Evolutionary conservation across 2,113 vertebrate species (phyloP).

Genomic region (Calypte anna): DNA sequence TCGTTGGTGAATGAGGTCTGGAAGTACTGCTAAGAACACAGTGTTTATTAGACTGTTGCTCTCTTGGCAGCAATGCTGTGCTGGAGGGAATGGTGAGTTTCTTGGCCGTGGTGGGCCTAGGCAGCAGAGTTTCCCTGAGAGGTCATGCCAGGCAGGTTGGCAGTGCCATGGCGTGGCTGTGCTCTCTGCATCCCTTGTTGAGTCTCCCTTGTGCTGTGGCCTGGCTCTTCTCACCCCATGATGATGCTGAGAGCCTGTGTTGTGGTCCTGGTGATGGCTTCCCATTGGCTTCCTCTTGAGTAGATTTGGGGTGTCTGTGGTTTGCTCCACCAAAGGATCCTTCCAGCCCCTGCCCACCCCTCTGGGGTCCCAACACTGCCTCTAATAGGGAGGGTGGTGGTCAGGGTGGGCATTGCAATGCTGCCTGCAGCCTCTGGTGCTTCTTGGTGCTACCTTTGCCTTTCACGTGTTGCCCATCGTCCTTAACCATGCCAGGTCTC

Average conservation of each 20-base stretch:
- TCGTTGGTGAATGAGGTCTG: rapidly evolving
- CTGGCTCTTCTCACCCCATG: background rate
- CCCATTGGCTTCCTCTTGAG: background rate
- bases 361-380: background rate
- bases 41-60: background rate
- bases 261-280: background rate
- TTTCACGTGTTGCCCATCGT: slow-evolving; percentile 6
- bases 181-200: background rate
- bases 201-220: background rate
- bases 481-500: slow-evolving; percentile 16
- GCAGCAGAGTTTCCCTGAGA: background rate
- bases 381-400: background rate
- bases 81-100: background rate
- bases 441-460: slow-evolving; percentile 65
- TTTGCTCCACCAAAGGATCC: background rate
- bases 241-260: rapidly evolving
- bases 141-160: background rate
- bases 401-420: background rate
- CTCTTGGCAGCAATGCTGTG: background rate
- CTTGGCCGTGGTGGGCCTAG: background rate
- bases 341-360: background rate
- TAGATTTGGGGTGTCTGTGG: background rate
- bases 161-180: background rate
- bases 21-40: background rate
- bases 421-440: background rate